Evolutionary conservation across 2,113 vertebrate species (phyloP), one percentile per base, ranked within the genome.

Genomic region (Halcyon senegalensis): DNA sequence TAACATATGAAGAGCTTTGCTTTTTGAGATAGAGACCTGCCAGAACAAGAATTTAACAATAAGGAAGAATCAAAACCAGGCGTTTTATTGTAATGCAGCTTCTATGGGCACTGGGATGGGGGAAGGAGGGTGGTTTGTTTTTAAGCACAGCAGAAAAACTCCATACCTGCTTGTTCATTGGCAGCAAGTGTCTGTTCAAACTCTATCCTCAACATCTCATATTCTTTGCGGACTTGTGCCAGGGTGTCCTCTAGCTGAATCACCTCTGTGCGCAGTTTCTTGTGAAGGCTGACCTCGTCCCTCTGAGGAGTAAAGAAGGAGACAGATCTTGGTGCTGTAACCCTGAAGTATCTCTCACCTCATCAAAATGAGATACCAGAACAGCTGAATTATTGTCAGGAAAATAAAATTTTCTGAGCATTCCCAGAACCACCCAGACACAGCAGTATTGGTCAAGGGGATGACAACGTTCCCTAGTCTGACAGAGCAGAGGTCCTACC

Each of bases 201-300:
- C 70, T 99, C 99, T 53, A 99, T 99, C 87, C 99, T 98, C 95
- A 99, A 88, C 99, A 99, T 99, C 96, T 99, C 99, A 7, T 99
- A 99, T 85, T 99, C 99, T 97, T 99, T 99, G 92, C 99, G 98
- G 84, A 99, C 99, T 96, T 99, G 99, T 53, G 99, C 99, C 93
- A 99, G 96, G 0, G 99, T 99, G 88, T 99, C 99, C 94, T 99
- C 99, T n/a, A 99, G 97, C 97, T 99, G 99, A 94, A 99, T 99
- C 31, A 99, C 99, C 91, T 99, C 99, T 0, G 99, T 99, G 19
- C 99, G 99, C 13, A 99, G 98, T 66, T 99, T 99, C 97, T 99
- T 99, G 96, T 99, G 99, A 69, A 99, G 98, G 73, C 99, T 98
- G 64, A 99, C 98, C 79, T 99, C 99, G 13, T 99, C 99, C 59